These are phyloP conservation scores for Mechanitis mazaeus DNA, from an alignment of 2,888 invertebrate species.

Conservation along the genomic window DNA sequence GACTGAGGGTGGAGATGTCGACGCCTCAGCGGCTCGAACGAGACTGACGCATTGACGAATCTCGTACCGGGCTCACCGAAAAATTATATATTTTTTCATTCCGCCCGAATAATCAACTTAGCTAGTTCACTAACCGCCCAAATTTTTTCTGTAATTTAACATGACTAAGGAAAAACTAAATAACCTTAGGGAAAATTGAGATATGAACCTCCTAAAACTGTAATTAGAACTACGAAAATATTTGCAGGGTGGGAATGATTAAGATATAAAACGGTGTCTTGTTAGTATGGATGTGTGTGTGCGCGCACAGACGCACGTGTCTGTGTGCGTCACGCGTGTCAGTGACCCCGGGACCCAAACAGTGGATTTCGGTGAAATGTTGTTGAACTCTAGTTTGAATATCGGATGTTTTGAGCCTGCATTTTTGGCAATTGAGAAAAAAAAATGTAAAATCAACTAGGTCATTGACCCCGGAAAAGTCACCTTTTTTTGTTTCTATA, in stretches of 20 bases:
- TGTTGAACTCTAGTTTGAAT: slow-evolving; percentile 73
- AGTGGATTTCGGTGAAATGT: slow-evolving; percentile 76
- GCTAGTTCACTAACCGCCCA: slow-evolving; percentile 40
- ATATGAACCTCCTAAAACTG: slow-evolving; percentile 18
- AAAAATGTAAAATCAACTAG: slow-evolving; percentile 32
- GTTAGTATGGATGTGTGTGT: slow-evolving; percentile 48
- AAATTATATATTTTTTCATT: slow-evolving; percentile 69
- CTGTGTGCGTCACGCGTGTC: slow-evolving; percentile 69
- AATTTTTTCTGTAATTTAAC: background rate
- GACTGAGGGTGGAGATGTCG: slow-evolving; percentile 56
- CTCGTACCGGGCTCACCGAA: slow-evolving; percentile 69
- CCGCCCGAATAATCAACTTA: slow-evolving; percentile 71
- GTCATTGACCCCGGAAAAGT: slow-evolving; percentile 52
- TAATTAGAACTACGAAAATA: slow-evolving; percentile 26
- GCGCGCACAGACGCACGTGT: slow-evolving; percentile 60
- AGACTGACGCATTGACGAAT: slow-evolving; percentile 74
- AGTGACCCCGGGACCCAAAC: slow-evolving; percentile 73
- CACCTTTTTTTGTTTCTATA: no score
- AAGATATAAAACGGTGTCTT: slow-evolving; percentile 52
- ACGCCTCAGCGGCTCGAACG: slow-evolving; percentile 61
- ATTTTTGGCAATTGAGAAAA: slow-evolving; percentile 48
- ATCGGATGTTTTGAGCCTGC: slow-evolving; percentile 52
- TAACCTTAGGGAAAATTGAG: slow-evolving; percentile 8
- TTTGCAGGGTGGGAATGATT: slow-evolving; percentile 46
- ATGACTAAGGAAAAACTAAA: slow-evolving; percentile 43